Base-by-base conservation (phyloP, 2,113 vertebrate species). In the Sus scrofa region DNA sequence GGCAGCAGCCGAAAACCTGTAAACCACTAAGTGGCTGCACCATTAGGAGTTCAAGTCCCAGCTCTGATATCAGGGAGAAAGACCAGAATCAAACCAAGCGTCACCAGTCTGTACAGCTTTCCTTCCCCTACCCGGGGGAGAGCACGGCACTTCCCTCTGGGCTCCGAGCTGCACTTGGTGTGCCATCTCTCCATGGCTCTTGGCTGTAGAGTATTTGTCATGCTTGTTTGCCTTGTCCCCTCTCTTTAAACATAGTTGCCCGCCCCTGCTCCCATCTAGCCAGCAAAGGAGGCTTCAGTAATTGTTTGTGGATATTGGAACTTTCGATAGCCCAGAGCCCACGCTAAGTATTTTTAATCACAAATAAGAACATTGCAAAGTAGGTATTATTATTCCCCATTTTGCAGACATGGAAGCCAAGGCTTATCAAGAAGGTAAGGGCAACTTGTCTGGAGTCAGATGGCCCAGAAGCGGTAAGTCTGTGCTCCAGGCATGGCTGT, bases 331-430 rank as follows among this genome's bases (percentile, higher is more conserved):
- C 50, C 39, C 20, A 89, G 50, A 68, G 20, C 58, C 52, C 56
- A 39, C 86, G 44, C 39, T 37, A 52, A 62, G 3, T 94, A 44
- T 37, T 96, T 92, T 50, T n/a, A 94, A 68, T 78, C 67, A 78
- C 44, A 60, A 58, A 4, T 67, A 71, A 77, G 85, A 87, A 50
- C n/a, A 81, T 81, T 78, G 68, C 77, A 63, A 56, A 39, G n/a
- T 50, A 81, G 34, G 30, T 70, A 27, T 18, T 77, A 24, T 24
- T 84, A 20, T 52, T 93, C 10, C 20, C 2, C 52, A 13, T 39
- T 93, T 91, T 83, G 89, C 20, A 85, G 65, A 56, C 39, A 32
- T n/a, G 24, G 65, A 91, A 82, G 75, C 58, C 0, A 34, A 93
- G 75, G 79, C 50, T 78, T 83, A 83, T 18, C 30, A 68, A 58